Conservation (phyloP, 2,113 vertebrate species). For the Sula dactylatra region DNA sequence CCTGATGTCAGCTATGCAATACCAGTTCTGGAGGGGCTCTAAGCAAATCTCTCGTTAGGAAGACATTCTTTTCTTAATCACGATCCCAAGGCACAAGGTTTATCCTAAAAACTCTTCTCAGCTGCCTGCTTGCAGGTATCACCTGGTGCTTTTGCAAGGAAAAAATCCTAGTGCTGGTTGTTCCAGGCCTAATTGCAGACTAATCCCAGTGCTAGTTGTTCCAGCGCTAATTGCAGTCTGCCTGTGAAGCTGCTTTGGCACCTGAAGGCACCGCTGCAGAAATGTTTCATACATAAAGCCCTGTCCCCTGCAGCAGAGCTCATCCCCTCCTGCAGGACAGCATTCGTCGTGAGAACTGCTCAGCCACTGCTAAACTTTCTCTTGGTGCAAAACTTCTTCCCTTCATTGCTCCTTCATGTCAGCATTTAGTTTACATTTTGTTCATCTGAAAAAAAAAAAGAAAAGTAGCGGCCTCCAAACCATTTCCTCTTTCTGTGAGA, state of each 20-base stretch:
- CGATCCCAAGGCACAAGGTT: not conserved
- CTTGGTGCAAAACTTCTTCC: constrained; percentile 7
- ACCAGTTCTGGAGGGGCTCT: not conserved
- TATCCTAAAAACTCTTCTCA: not conserved
- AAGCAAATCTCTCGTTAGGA: not conserved
- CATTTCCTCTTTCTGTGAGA: constrained; percentile 64
- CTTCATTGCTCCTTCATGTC: constrained; percentile 10
- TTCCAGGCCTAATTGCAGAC: not conserved
- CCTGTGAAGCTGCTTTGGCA: not conserved
- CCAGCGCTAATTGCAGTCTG: not conserved
- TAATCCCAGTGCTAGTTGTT: not conserved
- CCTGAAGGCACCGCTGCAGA: not conserved
- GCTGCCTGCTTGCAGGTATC: not conserved
- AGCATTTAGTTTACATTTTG: constrained; percentile 4
- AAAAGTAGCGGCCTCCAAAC: not conserved
- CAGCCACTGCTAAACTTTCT: not conserved
- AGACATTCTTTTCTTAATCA: not conserved
- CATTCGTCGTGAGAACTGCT: not conserved
- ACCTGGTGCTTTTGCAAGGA: not conserved
- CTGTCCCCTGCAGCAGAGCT: not conserved
- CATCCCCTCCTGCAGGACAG: not conserved
- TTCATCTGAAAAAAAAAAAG: not conserved
- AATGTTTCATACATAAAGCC: not conserved
- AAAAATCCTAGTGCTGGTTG: not conserved
- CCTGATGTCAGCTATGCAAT: not conserved